A percentile compares a stretch with the other conserved stretches of the same genome.
phyloP scores from a whole-genome alignment of 2,888 invertebrate species.

The Tetropium fuscum region DNA sequence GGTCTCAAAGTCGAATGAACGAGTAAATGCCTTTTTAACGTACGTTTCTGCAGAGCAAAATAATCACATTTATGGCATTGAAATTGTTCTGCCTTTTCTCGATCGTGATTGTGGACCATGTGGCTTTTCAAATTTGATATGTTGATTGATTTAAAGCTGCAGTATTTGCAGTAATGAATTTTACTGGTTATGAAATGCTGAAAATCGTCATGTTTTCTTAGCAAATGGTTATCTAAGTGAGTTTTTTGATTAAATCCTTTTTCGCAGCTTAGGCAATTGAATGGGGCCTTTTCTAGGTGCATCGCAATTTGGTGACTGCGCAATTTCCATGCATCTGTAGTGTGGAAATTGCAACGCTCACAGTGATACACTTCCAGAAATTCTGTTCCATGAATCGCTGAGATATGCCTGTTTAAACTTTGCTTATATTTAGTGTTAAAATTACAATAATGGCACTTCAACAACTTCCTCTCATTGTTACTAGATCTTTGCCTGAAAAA shows the following conservation, averaged over 20 bases:
- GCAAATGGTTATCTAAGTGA: slow-evolving; percentile 7
- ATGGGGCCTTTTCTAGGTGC: neutral
- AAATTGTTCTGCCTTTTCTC: too few relatives aligned
- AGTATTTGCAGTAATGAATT: slow-evolving; percentile 20
- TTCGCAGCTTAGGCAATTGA: neutral
- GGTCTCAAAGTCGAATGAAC: too few relatives aligned
- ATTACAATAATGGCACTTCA: neutral
- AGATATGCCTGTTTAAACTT: neutral
- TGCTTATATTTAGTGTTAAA: neutral
- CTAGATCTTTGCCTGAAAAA: too few relatives aligned
- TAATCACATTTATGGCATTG: too few relatives aligned
- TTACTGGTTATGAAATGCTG: neutral
- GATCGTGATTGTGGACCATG: slow-evolving; percentile 1
- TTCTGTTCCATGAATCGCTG: slow-evolving; percentile 2
- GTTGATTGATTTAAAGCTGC: slow-evolving; percentile 23
- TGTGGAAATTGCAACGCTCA: slow-evolving; percentile 11
- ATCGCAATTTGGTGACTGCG: neutral
- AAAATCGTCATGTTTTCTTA: slow-evolving; percentile 8
- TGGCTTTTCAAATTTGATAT: slow-evolving; percentile 17
- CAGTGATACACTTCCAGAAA: neutral
- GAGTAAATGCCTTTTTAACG: too few relatives aligned
- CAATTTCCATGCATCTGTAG: neutral
- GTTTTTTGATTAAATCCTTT: neutral
- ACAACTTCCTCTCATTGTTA: neutral
- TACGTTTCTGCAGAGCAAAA: too few relatives aligned